A percentile compares a stretch with the other conserved stretches of the same genome.
These are phyloP conservation scores for Polyommatus iphigenia DNA, from an alignment of 2,888 invertebrate species.

Conservation along the genomic window DNA sequence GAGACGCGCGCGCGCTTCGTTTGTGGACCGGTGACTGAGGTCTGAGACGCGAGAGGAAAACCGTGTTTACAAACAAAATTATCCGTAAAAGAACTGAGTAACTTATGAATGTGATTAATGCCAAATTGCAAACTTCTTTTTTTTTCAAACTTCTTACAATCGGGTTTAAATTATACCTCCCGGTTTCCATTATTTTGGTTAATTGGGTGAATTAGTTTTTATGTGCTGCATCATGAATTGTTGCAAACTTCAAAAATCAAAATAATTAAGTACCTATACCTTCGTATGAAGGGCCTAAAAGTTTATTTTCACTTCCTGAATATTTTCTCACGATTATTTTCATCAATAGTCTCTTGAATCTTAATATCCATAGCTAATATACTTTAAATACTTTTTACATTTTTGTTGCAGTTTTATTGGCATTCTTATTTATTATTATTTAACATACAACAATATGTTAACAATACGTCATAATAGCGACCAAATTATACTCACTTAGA, in stretches of 20 bases:
- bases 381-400: background rate
- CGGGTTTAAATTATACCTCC: background rate
- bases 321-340: too few relatives aligned
- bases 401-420: background rate
- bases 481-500: background rate
- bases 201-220: too few relatives aligned
- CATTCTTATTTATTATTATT: background rate
- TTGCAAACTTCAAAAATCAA: too few relatives aligned
- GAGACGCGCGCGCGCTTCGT: slow-evolving; percentile 1
- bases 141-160: too few relatives aligned
- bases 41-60: background rate
- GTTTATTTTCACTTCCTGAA: too few relatives aligned
- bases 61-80: slow-evolving; percentile 7
- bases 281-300: too few relatives aligned
- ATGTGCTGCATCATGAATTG: too few relatives aligned
- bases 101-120: background rate
- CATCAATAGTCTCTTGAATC: too few relatives aligned
- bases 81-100: background rate
- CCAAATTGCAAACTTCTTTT: background rate
- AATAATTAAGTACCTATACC: too few relatives aligned
- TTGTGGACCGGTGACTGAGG: background rate
- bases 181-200: too few relatives aligned
- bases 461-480: slow-evolving; percentile 4
- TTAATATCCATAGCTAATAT: too few relatives aligned
- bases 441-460: background rate